Evolutionary conservation across 2,797 vertebrate species (phyloP), one percentile per base, ranked within the genome.

Genomic region (Hephaestus fuliginosus): DNA sequence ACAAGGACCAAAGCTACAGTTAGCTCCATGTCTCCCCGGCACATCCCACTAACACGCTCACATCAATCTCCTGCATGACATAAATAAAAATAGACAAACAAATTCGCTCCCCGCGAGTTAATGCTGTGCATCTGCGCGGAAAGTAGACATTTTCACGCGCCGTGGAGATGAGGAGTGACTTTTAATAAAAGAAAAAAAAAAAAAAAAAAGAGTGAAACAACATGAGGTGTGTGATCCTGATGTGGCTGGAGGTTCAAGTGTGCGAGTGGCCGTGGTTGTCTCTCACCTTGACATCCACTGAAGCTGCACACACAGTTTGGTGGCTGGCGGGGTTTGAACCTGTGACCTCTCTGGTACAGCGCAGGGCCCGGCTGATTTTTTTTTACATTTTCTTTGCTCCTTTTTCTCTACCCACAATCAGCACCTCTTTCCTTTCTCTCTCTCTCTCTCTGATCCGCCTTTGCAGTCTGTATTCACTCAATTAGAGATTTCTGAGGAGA

Each of bases 131-230:
- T 97, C 97, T 97, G 97, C 95, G 97, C 97, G 97, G 97, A 98
- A 98, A 97, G 97, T 97, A 96, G 97, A 97, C 97, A 96, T 97
- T 98, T 98, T 97, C 97, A 99, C 97, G 97, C 97, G 95, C 90
- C 92, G 96, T 97, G 96, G 96, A 97, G 96, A 97, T 95, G 96
- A 97, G 96, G 95, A 97, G 95, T 96, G 97, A 97, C 96, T 98
- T 97, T 97, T 97, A 97, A 98, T 97, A 97, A 96, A 68, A 96
- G 30, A 33, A 33, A 5, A 33, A 33, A 4, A 30, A 30, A 4
- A 30, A 30, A 30, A 33, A 33, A 33, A 33, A 33, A 96, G 93
- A 96, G 95, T 92, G 94, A 94, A 94, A 95, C 96, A 96, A 97
- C 96, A 28, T 5, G 5, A 22, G 61, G 52, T 33, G 33, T 96